Evolutionary conservation across 1,140 invertebrate species (phyloP).

Genomic region (Rhagoletis zephyria): DNA sequence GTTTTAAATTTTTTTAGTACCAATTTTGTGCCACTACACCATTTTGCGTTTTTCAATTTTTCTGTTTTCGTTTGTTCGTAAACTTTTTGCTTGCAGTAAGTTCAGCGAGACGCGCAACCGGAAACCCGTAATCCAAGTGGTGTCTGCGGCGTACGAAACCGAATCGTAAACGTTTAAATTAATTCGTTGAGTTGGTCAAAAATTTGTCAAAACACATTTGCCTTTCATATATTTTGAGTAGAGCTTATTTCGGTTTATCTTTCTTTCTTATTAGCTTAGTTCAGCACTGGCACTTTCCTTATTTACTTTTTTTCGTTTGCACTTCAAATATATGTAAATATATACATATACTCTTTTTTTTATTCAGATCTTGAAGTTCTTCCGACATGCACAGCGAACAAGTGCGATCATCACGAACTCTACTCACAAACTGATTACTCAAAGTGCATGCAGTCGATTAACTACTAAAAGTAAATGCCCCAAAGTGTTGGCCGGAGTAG

Average conservation of each 20-base stretch:
- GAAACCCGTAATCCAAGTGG: slow-evolving; percentile 53
- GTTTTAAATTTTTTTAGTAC: neutral
- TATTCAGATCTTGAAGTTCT: neutral
- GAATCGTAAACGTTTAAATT: slow-evolving; percentile 19
- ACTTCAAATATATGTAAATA: slow-evolving; percentile 22
- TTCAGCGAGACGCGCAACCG: slow-evolving; percentile 8
- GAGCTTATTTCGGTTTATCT: slow-evolving; percentile 2
- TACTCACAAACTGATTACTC: slow-evolving; percentile 70
- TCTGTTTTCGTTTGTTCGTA: slow-evolving; percentile 39
- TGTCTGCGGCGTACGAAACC: slow-evolving; percentile 38
- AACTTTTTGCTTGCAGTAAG: slow-evolving; percentile 9
- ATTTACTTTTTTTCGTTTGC: neutral
- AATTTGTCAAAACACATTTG: neutral
- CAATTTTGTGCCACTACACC: neutral
- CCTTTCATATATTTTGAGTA: neutral
- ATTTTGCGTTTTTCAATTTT: slow-evolving; percentile 49
- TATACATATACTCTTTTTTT: neutral
- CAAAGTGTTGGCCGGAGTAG: slow-evolving; percentile 13
- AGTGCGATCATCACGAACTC: slow-evolving; percentile 66
- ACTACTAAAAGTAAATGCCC: slow-evolving; percentile 61
- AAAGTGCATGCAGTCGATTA: slow-evolving; percentile 53
- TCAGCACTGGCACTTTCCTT: neutral
- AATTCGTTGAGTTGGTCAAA: slow-evolving; percentile 41
- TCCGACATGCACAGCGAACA: neutral
- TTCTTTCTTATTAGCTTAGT: neutral